These are phyloP conservation scores for Chinchilla lanigera DNA, from an alignment of 2,113 vertebrate genomes.

Conservation along the genomic window DNA sequence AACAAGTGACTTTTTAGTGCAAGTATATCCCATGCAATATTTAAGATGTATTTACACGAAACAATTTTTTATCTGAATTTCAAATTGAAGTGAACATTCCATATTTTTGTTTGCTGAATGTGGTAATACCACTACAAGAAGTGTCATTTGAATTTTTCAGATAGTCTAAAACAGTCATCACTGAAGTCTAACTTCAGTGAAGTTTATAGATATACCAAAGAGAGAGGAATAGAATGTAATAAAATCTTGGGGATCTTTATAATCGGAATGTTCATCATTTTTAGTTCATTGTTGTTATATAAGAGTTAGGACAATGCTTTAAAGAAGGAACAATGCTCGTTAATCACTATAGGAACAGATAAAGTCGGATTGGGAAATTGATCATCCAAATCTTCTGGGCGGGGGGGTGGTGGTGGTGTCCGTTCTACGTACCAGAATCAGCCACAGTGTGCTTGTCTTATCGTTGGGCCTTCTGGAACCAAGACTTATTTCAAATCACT, in stretches of 20 bases:
- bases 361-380: background rate
- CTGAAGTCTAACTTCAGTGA: background rate
- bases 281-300: background rate
- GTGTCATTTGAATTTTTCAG: constrained; percentile 38
- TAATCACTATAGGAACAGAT: background rate
- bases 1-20: background rate
- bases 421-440: background rate
- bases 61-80: constrained; percentile 8
- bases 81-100: background rate
- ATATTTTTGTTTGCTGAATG: background rate
- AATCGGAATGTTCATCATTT: constrained; percentile 20
- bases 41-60: background rate
- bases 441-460: background rate
- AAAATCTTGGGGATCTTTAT: constrained; percentile 1
- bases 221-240: background rate
- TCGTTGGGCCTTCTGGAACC: background rate
- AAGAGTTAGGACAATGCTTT: background rate
- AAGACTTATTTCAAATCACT: constrained; percentile 29
- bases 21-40: background rate
- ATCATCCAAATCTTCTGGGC: background rate
- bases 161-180: background rate
- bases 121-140: background rate
- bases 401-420: background rate
- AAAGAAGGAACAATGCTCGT: background rate
- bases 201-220: constrained; percentile 7